Conservation (phyloP, 1,140 invertebrate genomes). For the Idris sp. region DNA sequence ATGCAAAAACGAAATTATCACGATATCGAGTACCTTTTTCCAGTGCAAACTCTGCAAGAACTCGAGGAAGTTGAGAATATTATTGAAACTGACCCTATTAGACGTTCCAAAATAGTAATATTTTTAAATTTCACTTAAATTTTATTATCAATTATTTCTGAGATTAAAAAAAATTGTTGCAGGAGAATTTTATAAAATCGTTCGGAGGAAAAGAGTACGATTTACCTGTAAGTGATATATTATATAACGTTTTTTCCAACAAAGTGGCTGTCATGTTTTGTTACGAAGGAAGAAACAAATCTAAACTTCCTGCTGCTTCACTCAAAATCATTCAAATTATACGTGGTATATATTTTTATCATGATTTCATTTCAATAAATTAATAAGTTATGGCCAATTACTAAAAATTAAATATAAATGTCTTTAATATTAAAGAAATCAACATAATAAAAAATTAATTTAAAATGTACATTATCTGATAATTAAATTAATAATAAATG, state of each 20-base stretch:
- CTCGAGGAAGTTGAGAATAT: conserved; percentile 20
- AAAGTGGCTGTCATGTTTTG: conserved; percentile 31
- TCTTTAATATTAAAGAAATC: no score
- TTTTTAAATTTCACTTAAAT: conserved; percentile 3
- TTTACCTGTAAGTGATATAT: conserved; percentile 26
- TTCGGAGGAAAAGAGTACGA: conserved; percentile 29
- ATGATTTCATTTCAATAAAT: no score
- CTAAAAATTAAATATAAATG: no score
- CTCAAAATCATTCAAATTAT: conserved; percentile 35
- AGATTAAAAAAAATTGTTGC: no score
- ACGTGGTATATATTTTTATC: conserved; percentile 19
- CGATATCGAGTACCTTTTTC: conserved; percentile 27
- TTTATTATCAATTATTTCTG: no score
- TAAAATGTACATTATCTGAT: no score
- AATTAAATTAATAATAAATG: no score
- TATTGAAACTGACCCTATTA: conserved; percentile 14
- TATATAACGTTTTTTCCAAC: conserved; percentile 27
- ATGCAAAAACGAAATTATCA: conserved; percentile 22
- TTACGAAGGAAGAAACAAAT: conserved; percentile 41
- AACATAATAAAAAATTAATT: no score
- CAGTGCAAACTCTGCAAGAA: conserved; percentile 10
- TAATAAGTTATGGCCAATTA: no score
- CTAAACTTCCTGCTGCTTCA: conserved; percentile 21
- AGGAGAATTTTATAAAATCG: conserved; percentile 40
- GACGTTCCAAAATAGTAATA: conserved; percentile 22